Evolutionary conservation across 1,140 invertebrate species (phyloP).

Genomic region (Drosophila yakuba): DNA sequence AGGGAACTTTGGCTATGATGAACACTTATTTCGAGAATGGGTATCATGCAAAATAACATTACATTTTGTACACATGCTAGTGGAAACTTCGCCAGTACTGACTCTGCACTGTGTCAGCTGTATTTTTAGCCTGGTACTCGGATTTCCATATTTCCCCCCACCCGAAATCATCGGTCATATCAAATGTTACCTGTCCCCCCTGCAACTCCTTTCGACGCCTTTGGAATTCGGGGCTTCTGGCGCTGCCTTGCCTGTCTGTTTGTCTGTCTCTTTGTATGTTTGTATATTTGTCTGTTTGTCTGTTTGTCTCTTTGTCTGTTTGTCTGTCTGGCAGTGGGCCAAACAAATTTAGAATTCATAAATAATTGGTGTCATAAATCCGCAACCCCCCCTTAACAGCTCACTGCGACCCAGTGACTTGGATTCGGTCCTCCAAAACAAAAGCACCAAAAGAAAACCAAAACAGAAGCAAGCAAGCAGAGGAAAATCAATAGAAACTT

Average conservation of each 20-base stretch:
- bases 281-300: constrained; percentile 1
- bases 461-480: constrained; percentile 18
- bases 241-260: constrained; percentile 32
- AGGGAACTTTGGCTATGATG: neutral
- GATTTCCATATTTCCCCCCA: constrained; percentile 46
- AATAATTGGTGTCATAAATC: constrained; percentile 82
- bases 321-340: constrained; percentile 64
- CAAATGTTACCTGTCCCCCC: constrained; percentile 31
- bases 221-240: constrained; percentile 24
- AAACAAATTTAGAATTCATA: constrained; percentile 82
- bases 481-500: constrained; percentile 74
- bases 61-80: neutral
- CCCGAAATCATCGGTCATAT: constrained; percentile 14
- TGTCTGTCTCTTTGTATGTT: too few relatives aligned
- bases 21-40: neutral
- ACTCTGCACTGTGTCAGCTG: constrained; percentile 1
- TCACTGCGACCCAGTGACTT: constrained; percentile 71
- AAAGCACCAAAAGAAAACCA: constrained; percentile 33
- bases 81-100: too few relatives aligned
- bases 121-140: constrained; percentile 46
- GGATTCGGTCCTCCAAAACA: constrained; percentile 44
- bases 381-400: constrained; percentile 4
- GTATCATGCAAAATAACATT: neutral
- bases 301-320: constrained; percentile 12
- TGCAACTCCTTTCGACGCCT: constrained; percentile 6